Evolutionary conservation across 37 sponge, comb jelly and placozoan genomes (phyloP).

Genomic region (Geodia barretti): DNA sequence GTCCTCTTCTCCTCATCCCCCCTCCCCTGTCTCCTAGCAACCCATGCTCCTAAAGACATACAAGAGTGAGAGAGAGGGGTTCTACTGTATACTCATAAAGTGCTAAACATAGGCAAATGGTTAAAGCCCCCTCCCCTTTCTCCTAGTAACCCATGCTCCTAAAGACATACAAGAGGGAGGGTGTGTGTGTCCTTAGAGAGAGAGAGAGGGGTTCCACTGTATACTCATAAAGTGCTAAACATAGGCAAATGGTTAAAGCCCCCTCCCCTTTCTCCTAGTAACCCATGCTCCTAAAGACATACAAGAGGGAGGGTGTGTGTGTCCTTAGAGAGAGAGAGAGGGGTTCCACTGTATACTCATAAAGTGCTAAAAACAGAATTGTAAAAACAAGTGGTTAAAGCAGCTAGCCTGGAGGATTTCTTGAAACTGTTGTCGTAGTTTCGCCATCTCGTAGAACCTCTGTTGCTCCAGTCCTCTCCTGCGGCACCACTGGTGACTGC

Average conservation of each 20-base stretch:
- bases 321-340: too few species aligned
- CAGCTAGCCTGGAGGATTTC: constrained; percentile 81
- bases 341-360: too few species aligned
- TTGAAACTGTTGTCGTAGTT: constrained; percentile 86
- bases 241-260: neutral
- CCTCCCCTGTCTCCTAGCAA: constrained; percentile 13
- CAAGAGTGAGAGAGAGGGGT: too few species aligned
- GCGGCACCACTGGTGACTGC: constrained; percentile 80
- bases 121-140: neutral
- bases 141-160: too few species aligned
- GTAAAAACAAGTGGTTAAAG: too few species aligned
- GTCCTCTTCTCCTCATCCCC: neutral
- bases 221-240: neutral
- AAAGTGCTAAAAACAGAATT: too few species aligned
- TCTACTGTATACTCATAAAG: too few species aligned
- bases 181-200: too few species aligned
- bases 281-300: too few species aligned
- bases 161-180: neutral
- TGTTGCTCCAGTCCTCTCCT: constrained; percentile 87
- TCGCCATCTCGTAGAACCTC: constrained; percentile 93
- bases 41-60: constrained; percentile 40
- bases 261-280: neutral
- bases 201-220: too few species aligned
- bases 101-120: neutral
- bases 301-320: too few species aligned